Evolutionary conservation across 2,797 vertebrate species (phyloP).

Genomic region (Parotocinclus haroldoi): DNA sequence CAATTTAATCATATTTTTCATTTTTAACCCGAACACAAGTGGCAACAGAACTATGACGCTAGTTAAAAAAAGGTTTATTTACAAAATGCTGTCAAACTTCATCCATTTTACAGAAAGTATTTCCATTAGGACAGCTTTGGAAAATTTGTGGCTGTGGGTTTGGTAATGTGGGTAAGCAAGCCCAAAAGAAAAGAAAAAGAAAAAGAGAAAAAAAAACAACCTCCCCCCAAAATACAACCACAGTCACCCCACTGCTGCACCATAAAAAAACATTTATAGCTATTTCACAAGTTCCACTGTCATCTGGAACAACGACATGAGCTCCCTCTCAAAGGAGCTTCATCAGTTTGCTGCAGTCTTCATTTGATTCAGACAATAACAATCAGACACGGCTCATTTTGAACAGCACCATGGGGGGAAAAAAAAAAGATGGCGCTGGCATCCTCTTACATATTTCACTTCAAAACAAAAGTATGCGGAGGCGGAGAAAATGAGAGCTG

Average conservation of each 20-base stretch:
- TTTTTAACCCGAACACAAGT: conserved; percentile 1
- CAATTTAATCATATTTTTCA: too few species aligned
- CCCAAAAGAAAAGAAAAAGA: background rate
- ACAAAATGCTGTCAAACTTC: conserved; percentile 33
- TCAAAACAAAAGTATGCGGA: too few species aligned
- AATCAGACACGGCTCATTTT: too few species aligned
- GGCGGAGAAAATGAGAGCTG: too few species aligned
- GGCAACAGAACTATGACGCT: background rate
- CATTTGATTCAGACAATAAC: too few species aligned
- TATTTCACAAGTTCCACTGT: conserved; percentile 39
- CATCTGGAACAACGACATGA: conserved; percentile 29
- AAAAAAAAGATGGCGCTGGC: too few species aligned
- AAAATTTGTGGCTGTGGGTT: background rate
- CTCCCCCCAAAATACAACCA: background rate
- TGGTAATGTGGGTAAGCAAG: background rate
- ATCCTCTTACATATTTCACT: too few species aligned
- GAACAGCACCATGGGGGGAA: too few species aligned
- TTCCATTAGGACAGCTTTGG: conserved; percentile 9
- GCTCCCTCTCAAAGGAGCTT: conserved; percentile 17
- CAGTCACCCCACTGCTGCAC: background rate
- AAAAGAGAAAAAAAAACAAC: background rate
- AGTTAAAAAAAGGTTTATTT: conserved; percentile 47
- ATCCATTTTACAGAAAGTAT: conserved; percentile 22
- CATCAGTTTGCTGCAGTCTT: too few species aligned
- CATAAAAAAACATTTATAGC: conserved; percentile 22